These are phyloP conservation scores for Catharus minimus DNA, from an alignment of 2,113 vertebrate species.

Conservation along the genomic window DNA sequence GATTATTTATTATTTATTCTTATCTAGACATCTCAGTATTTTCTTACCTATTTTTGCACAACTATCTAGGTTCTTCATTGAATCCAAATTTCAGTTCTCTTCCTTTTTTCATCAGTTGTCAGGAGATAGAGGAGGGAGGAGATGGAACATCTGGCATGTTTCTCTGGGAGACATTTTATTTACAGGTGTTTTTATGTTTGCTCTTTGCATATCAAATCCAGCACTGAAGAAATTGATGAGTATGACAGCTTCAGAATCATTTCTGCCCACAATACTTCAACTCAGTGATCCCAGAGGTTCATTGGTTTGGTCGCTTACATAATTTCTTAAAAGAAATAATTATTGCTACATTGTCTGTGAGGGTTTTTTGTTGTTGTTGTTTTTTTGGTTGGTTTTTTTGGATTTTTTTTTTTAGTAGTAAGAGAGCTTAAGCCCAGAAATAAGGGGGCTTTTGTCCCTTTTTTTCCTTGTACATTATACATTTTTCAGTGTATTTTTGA, in stretches of 20 bases:
- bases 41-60: neutral
- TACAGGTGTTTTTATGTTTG: neutral
- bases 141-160: neutral
- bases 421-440: neutral
- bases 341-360: neutral
- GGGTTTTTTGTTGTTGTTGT: too few species aligned
- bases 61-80: fast-evolving
- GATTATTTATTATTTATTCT: neutral
- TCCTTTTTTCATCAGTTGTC: neutral
- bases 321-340: neutral
- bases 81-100: neutral
- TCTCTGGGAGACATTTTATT: neutral
- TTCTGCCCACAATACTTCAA: neutral
- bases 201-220: neutral
- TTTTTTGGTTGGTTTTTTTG: neutral
- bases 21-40: neutral
- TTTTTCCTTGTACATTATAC: too few species aligned
- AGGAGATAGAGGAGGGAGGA: neutral
- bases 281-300: neutral
- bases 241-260: neutral
- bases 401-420: neutral
- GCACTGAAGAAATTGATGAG: neutral
- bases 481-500: neutral
- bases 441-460: neutral
- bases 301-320: neutral